Base-by-base conservation (phyloP, 2,113 vertebrate genomes). In the Vidua macroura region DNA sequence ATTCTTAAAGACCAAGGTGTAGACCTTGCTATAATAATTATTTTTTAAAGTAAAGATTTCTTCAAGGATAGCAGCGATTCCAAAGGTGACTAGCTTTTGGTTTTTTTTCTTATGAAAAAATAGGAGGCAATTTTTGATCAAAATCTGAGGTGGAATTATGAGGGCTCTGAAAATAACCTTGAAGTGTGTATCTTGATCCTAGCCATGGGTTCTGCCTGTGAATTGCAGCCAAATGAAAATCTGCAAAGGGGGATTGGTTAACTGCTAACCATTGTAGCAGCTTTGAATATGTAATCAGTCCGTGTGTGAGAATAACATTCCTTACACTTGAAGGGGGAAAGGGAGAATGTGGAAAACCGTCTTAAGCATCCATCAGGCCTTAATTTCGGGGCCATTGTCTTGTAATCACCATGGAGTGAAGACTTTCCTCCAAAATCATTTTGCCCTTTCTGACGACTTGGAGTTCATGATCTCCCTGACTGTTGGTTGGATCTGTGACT, bases 321-420 rank as follows among this genome's bases (percentile, higher is more conserved):
- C 56, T 76, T 15, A 21, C 20, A 8, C 59, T 63, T 21, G 35
- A 78, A 49, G 76, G 72, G 41, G 68, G 10, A 53, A 70, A 64
- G 49, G 27, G 76, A 60, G 31, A 41, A 56, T 55, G 14, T 70
- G 73, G 73, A 33, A 91, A 86, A 74, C 28, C 48, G 4, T 43
- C 46, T 23, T 9, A 28, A 58, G 86, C 79, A 27, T 63, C 46
- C 48, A 78, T 92, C 83, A 94, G 58, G 13, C 81, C n/a, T 69
- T 89, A 84, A 96, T 95, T 92, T 92, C 91, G 66, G 22, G 58
- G 16, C 53, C 49, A 89, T 96, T 97, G 94, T 95, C 83, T 96
- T 87, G 83, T 91, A 96, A 93, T 97, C 95, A 95, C 56, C 21
- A 10, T 6, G 68, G 24, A 95, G 77, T 13, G 59, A 85, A 80